These are phyloP conservation scores for Centruroides vittatus DNA, from an alignment of 1,140 invertebrate genomes.

Conservation along the genomic window DNA sequence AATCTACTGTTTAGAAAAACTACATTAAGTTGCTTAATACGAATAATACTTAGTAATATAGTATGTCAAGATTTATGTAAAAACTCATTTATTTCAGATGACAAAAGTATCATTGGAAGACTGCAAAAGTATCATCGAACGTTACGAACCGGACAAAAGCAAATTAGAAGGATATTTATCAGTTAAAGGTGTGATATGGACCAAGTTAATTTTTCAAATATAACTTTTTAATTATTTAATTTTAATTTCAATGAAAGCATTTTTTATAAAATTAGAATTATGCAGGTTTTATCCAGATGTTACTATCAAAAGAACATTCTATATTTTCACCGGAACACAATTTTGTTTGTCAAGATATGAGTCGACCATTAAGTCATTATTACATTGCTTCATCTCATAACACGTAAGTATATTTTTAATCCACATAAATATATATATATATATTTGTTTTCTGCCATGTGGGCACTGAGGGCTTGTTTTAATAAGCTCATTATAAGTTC, in stretches of 20 bases:
- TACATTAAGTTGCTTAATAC: too few species aligned
- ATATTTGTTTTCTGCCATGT: too few species aligned
- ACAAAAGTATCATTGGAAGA: slow-evolving; percentile 19
- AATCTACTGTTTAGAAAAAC: too few species aligned
- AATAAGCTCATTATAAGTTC: too few species aligned
- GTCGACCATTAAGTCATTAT: slow-evolving; percentile 43
- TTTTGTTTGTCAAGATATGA: slow-evolving; percentile 44
- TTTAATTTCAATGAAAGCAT: too few species aligned
- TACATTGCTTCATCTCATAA: slow-evolving; percentile 51
- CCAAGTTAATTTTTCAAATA: too few species aligned
- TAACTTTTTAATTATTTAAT: too few species aligned
- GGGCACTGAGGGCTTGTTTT: too few species aligned
- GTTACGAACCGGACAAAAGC: slow-evolving; percentile 26
- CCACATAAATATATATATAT: too few species aligned
- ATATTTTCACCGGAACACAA: slow-evolving; percentile 28
- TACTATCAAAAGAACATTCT: slow-evolving; percentile 29
- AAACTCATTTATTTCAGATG: slow-evolving; percentile 16
- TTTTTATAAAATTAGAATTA: background rate
- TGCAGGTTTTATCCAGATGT: slow-evolving; percentile 15
- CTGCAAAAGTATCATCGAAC: slow-evolving; percentile 25
- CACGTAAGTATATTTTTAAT: slow-evolving; percentile 31
- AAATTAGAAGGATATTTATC: slow-evolving; percentile 23
- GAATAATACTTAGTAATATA: too few species aligned
- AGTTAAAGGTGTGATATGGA: slow-evolving; percentile 18
- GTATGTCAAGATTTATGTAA: too few species aligned